Evolutionary conservation across 2,888 invertebrate species (phyloP).

Genomic region (Celastrina argiolus): DNA sequence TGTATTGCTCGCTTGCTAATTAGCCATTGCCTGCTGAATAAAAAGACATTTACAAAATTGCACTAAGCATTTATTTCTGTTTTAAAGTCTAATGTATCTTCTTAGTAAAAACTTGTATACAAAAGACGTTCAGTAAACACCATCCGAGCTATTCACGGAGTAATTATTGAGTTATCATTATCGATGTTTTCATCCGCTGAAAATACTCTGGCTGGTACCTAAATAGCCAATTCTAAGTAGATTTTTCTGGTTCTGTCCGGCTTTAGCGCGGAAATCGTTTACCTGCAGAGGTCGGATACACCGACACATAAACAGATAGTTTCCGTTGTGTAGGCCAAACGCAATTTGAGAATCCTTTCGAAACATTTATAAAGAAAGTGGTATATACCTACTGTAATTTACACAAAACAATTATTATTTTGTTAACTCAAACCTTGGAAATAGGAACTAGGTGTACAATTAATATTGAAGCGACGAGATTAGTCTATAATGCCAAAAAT

Average conservation of each 20-base stretch:
- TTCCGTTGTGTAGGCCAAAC: too few species aligned
- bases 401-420: too few species aligned
- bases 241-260: background rate
- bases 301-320: too few species aligned
- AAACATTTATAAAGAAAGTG: too few species aligned
- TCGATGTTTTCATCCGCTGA: background rate
- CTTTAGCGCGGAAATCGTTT: background rate
- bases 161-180: background rate
- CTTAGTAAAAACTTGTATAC: background rate
- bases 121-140: background rate
- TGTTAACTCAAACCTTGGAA: too few species aligned
- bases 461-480: too few species aligned
- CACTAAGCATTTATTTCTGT: background rate
- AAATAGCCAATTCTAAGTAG: background rate
- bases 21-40: background rate
- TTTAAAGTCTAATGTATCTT: background rate
- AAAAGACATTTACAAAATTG: background rate
- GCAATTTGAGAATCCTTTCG: too few species aligned
- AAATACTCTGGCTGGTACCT: background rate
- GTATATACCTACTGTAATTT: too few species aligned
- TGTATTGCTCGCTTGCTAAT: background rate
- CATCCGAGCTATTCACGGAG: background rate
- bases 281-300: background rate
- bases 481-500: too few species aligned
- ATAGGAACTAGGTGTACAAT: too few species aligned